Conservation (phyloP, 2,113 vertebrate species). For the Macrotis lagotis region DNA sequence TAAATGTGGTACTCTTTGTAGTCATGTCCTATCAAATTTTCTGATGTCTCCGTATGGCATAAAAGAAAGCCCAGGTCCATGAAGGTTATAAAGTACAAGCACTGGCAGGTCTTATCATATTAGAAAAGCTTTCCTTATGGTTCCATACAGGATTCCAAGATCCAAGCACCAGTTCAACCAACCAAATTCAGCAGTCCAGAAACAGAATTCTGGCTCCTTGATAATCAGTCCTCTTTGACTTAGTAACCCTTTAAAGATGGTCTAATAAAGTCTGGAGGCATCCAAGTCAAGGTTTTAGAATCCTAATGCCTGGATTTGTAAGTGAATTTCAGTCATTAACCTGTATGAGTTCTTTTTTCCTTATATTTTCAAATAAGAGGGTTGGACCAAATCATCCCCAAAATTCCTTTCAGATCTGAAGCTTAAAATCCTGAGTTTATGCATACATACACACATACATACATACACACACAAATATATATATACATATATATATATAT, state of each 20-base stretch:
- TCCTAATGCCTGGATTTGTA: not conserved
- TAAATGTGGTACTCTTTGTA: not conserved
- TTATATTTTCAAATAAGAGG: not conserved
- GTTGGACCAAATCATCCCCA: not conserved
- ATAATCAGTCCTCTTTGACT: not conserved
- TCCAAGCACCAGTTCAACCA: not conserved
- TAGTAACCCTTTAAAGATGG: not conserved
- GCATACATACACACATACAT: no score
- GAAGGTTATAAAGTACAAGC: not conserved
- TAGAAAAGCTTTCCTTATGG: not conserved
- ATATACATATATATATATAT: no score
- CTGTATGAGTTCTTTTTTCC: no score
- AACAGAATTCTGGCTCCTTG: not conserved
- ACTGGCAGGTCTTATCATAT: not conserved
- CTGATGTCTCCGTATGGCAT: not conserved
- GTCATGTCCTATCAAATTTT: constrained; percentile 2
- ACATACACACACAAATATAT: no score
- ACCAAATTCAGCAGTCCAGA: not conserved
- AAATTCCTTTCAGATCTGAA: not conserved
- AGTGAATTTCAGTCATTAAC: not conserved
- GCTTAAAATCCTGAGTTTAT: not conserved
- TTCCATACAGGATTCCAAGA: not conserved
- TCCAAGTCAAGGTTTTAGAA: not conserved
- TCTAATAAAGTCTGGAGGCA: not conserved
- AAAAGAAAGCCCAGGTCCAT: not conserved